Evolutionary conservation across 2,113 vertebrate genomes (phyloP).

Genomic region (Acanthisitta chloris): DNA sequence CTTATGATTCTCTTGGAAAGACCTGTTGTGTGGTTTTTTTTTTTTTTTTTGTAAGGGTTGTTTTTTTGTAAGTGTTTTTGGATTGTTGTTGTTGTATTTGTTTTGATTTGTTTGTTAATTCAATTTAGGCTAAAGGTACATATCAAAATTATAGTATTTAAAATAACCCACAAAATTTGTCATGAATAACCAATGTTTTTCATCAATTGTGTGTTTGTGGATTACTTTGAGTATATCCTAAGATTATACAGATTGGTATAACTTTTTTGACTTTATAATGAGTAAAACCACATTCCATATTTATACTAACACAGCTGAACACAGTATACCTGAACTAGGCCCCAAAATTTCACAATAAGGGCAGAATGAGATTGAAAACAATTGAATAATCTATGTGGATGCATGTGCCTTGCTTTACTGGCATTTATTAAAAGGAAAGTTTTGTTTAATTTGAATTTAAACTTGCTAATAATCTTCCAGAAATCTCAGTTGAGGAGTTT

Average conservation of each 20-base stretch:
- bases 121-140: background rate
- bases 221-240: background rate
- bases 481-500: background rate
- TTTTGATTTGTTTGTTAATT: too few relatives aligned
- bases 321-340: rapidly evolving
- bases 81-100: too few relatives aligned
- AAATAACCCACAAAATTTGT: background rate
- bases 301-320: background rate
- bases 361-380: background rate
- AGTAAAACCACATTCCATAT: background rate
- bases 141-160: background rate
- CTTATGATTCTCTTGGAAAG: background rate
- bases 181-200: background rate
- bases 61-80: too few relatives aligned
- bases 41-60: too few relatives aligned
- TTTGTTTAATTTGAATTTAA: background rate
- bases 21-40: background rate
- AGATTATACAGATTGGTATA: background rate
- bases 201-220: background rate
- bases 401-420: background rate
- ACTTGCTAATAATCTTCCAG: background rate
- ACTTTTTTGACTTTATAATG: background rate
- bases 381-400: background rate
- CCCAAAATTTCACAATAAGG: background rate
- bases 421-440: background rate